Evolutionary conservation across 2,113 vertebrate genomes (phyloP).

Genomic region (Forbesichthys agassizii): DNA sequence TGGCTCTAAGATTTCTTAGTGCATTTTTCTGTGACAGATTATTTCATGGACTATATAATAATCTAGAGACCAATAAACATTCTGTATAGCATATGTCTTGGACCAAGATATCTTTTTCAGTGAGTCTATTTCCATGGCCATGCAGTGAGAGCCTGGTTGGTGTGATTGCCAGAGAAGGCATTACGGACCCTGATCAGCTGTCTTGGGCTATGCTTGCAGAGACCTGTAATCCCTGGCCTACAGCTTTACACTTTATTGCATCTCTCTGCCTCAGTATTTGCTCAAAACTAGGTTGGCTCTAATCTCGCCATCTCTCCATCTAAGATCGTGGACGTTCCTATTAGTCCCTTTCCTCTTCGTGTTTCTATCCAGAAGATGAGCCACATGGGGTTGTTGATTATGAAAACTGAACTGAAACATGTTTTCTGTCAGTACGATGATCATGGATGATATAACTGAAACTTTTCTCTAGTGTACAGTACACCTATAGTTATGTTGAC

Average conservation of each 20-base stretch:
- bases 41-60: too few species aligned
- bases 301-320: neutral
- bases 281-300: neutral
- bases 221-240: conserved; percentile 50
- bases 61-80: too few species aligned
- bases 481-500: too few species aligned
- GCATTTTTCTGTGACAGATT: too few species aligned
- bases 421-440: too few species aligned
- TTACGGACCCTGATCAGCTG: conserved; percentile 63
- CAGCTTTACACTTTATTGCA: conserved; percentile 27
- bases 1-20: too few species aligned
- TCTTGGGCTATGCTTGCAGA: conserved; percentile 28
- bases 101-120: too few species aligned
- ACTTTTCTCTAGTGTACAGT: too few species aligned
- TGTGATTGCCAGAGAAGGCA: conserved; percentile 45
- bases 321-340: neutral
- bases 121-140: neutral
- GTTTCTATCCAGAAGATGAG: neutral
- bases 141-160: conserved; percentile 13
- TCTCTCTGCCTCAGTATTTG: neutral
- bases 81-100: too few species aligned
- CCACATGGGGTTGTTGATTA: too few species aligned
- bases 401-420: too few species aligned
- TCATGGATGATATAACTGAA: too few species aligned
- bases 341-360: neutral